These are phyloP conservation scores for Limnothrissa miodon DNA, from an alignment of 2,113 vertebrate genomes.

Conservation along the genomic window DNA sequence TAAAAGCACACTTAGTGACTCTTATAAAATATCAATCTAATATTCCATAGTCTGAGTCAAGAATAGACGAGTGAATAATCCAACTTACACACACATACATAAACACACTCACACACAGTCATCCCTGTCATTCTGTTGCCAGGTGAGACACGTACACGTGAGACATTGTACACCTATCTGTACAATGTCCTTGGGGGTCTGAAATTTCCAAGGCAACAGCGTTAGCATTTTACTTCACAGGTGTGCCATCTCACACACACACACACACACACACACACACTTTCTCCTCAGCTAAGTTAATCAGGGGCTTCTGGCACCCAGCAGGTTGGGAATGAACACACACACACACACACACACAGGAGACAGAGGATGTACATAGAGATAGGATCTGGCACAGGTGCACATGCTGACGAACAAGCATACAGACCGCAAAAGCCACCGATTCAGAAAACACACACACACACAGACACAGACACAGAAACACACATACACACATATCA, in stretches of 20 bases:
- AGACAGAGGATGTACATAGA: neutral
- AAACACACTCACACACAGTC: neutral
- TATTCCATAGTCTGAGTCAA: no score
- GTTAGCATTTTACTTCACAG: constrained; percentile 34
- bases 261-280: neutral
- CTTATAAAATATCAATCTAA: no score
- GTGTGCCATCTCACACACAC: neutral
- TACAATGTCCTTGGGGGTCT: neutral
- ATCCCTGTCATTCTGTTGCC: neutral
- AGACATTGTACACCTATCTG: neutral
- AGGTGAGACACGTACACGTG: neutral
- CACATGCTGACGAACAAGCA: neutral
- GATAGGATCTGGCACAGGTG: constrained; percentile 1
- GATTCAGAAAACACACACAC: neutral
- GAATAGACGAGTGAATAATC: no score
- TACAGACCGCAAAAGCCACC: neutral
- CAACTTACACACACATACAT: neutral
- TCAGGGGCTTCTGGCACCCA: neutral
- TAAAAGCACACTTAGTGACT: neutral
- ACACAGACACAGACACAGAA: neutral
- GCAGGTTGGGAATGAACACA: neutral
- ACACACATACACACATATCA: neutral
- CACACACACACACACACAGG: neutral
- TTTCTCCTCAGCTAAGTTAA: neutral
- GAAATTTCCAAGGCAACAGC: constrained; percentile 18